These are phyloP conservation scores for Abrostola triplasia DNA, from an alignment of 2,888 invertebrate genomes.

Conservation along the genomic window DNA sequence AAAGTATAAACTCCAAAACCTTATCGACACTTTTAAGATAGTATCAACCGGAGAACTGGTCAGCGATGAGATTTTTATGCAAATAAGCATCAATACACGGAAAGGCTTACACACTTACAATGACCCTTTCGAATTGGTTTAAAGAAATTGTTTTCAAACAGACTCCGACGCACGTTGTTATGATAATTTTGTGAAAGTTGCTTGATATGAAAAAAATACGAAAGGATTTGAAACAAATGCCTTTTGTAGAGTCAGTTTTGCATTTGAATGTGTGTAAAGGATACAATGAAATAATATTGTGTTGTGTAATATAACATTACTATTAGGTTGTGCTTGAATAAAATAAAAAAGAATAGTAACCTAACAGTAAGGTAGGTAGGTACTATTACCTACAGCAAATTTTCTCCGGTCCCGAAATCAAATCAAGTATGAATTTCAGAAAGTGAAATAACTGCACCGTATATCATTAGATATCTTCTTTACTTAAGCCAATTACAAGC, in stretches of 20 bases:
- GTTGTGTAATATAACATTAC: not conserved
- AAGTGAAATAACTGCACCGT: no score
- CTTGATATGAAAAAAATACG: conserved; percentile 32
- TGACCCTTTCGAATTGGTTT: conserved; percentile 69
- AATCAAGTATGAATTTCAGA: no score
- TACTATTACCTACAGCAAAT: no score
- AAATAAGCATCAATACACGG: conserved; percentile 66
- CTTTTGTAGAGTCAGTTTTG: conserved; percentile 29
- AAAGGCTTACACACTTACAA: conserved; percentile 63
- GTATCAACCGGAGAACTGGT: conserved; percentile 54
- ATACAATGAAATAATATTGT: conserved; percentile 7
- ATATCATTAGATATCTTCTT: no score
- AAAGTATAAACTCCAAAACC: conserved; percentile 38
- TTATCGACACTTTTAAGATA: conserved; percentile 58
- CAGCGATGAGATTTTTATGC: conserved; percentile 73
- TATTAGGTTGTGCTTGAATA: no score
- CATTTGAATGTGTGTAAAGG: conserved; percentile 27
- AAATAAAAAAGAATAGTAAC: no score
- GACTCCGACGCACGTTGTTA: conserved; percentile 66
- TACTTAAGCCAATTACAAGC: no score
- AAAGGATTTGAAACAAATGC: conserved; percentile 38
- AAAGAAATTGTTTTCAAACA: conserved; percentile 73
- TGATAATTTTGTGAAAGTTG: conserved; percentile 81
- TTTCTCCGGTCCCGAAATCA: no score
- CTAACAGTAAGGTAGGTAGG: no score